These are phyloP conservation scores for Boulengeromyrus knoepffleri DNA, from an alignment of 2,113 vertebrate species.

Conservation along the genomic window DNA sequence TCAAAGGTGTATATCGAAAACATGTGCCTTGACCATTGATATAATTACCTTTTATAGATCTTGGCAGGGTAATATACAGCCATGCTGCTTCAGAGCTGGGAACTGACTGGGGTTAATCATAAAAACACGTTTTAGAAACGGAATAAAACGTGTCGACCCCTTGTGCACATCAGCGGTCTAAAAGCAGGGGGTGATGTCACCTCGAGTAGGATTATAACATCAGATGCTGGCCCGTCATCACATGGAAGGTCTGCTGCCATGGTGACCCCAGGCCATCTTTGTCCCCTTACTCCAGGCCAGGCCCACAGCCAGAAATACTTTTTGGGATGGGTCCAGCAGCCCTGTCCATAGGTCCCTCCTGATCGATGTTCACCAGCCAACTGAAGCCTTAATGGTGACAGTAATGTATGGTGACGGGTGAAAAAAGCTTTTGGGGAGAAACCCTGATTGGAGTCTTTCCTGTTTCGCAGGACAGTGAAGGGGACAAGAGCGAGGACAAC, in stretches of 20 bases:
- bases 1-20: background rate
- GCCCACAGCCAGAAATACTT: background rate
- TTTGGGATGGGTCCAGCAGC: background rate
- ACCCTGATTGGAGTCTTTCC: background rate
- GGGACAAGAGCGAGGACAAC: slow-evolving; percentile 66
- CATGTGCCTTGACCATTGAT: background rate
- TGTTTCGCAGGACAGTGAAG: slow-evolving; percentile 56
- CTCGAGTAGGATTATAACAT: slow-evolving; percentile 51
- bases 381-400: background rate
- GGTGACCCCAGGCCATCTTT: slow-evolving; percentile 39
- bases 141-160: background rate
- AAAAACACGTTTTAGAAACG: background rate
- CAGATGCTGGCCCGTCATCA: slow-evolving; percentile 54
- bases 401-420: background rate
- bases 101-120: background rate
- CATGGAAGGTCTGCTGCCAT: slow-evolving; percentile 62
- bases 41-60: background rate
- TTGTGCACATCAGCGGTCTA: slow-evolving; percentile 33
- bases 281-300: background rate
- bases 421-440: background rate
- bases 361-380: background rate
- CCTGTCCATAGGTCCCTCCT: background rate
- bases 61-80: background rate
- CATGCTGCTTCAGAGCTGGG: background rate
- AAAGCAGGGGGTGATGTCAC: slow-evolving; percentile 59